Percentiles rank a stretch among this genome's conserved stretches.
Evolutionary conservation across 2,888 invertebrate genomes (phyloP).

Genomic region (Monochamus alternatus): DNA sequence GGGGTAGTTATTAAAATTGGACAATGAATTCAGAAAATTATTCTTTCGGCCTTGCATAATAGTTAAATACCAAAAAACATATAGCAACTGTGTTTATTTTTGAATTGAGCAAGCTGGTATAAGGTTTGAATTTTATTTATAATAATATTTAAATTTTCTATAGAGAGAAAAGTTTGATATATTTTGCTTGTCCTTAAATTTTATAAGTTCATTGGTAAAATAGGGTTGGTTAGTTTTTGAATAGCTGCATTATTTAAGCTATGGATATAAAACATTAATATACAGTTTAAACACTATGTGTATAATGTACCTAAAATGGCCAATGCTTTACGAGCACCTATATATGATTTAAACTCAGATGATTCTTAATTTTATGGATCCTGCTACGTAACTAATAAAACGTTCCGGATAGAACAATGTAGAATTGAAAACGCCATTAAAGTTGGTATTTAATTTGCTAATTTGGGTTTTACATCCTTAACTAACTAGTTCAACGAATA

Average conservation of each 20-base stretch:
- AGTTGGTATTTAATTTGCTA: conserved; percentile 23
- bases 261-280: no score
- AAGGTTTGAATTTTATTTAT: conserved; percentile 1
- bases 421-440: conserved; percentile 31
- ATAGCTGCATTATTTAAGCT: no score
- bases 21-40: conserved; percentile 15
- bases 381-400: not conserved
- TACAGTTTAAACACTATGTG: no score
- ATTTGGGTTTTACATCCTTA: conserved; percentile 31
- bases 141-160: conserved; percentile 5
- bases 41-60: not conserved
- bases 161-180: conserved; percentile 16
- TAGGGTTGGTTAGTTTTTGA: no score
- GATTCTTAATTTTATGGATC: no score
- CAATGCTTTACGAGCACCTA: no score
- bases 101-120: conserved; percentile 4
- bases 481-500: conserved; percentile 43
- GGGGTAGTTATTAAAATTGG: not conserved
- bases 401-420: not conserved
- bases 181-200: not conserved
- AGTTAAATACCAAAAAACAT: not conserved
- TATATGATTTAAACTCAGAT: no score
- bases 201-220: no score
- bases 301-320: no score
- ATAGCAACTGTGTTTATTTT: no score